Percentiles rank a stretch among this genome's conserved stretches.
phyloP scores from a whole-genome alignment of 2,113 vertebrate genomes.

The Empidonax alnorum region DNA sequence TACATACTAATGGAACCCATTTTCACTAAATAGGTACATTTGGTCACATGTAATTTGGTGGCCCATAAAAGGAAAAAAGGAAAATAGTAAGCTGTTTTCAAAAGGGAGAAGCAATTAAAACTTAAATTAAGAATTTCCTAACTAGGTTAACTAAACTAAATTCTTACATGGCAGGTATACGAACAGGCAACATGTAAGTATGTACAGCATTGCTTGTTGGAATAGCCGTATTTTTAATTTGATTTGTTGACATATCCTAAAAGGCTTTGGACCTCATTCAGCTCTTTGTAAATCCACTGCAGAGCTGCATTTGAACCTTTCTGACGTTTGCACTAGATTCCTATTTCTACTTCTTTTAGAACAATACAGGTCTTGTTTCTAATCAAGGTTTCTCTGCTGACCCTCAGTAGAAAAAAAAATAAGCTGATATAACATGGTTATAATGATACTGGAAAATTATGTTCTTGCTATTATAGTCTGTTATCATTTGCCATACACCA shows the following conservation, averaged over 20 bases:
- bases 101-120: slow-evolving; percentile 58
- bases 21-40: slow-evolving; percentile 76
- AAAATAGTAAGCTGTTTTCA: slow-evolving; percentile 51
- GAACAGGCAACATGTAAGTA: not conserved
- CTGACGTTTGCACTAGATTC: not conserved
- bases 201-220: not conserved
- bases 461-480: not conserved
- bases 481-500: not conserved
- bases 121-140: slow-evolving; percentile 34
- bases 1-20: slow-evolving; percentile 75
- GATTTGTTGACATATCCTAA: slow-evolving; percentile 46
- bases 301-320: slow-evolving; percentile 16
- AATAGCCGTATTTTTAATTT: slow-evolving; percentile 34
- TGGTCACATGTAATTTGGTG: slow-evolving; percentile 77
- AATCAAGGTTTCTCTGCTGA: not conserved
- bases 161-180: not conserved
- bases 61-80: slow-evolving; percentile 58
- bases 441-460: not conserved
- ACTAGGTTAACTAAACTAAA: not conserved
- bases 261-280: slow-evolving; percentile 43
- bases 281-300: slow-evolving; percentile 5
- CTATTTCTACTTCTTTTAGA: not conserved
- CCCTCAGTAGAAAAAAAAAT: not conserved
- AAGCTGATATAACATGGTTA: not conserved
- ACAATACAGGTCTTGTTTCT: not conserved